Base-by-base conservation (phyloP, 2,113 vertebrate genomes). In the Xyliphius kryptos region DNA sequence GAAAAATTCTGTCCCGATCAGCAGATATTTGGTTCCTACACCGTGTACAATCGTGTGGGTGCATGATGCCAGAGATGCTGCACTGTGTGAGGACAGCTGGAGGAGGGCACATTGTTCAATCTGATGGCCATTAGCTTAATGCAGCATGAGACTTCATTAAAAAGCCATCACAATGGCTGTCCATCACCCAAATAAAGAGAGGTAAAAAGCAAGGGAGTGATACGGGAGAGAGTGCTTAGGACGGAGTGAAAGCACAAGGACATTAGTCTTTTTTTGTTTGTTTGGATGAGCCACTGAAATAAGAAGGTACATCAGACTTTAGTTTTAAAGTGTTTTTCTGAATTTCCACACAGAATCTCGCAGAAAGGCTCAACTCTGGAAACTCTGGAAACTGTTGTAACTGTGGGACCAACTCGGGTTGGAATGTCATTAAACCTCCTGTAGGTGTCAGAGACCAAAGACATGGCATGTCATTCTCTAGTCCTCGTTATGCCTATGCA, bases 71-170 rank as follows among this genome's bases (percentile, higher is more conserved):
- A 37, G 41, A 37, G 51, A 32, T 15, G 20, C 10, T 26, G 40
- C 14, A 14, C 12, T 12, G 40, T 17, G 21, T 63, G 50, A 53
- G 54, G 62, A 64, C 46, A 55, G 20, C n/a, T n/a, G 26, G 22
- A 64, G 62, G 41, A 64, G 62, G 51, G 26, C 51, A 56, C 62
- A 64, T 48, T 64, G 52, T 64, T 41, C 52, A 64, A 64, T 55
- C 62, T 64, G 43, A 64, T 22, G 13, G 6, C 62, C 52, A 56
- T 62, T 61, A 68, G 66, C 52, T 68, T 62, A 68, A 68, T 68
- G 66, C 62, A 49, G 60, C 54, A 68, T 62, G 66, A 68, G 50
- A 41, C 43, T 26, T 56, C 66, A 68, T 68, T 68, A 68, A 68
- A 68, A 68, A 68, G 52, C 52, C 51, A 62, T 62, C 60, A 59